These are phyloP conservation scores for Xanthia icteritia DNA, from an alignment of 2,888 invertebrate species.

Conservation along the genomic window DNA sequence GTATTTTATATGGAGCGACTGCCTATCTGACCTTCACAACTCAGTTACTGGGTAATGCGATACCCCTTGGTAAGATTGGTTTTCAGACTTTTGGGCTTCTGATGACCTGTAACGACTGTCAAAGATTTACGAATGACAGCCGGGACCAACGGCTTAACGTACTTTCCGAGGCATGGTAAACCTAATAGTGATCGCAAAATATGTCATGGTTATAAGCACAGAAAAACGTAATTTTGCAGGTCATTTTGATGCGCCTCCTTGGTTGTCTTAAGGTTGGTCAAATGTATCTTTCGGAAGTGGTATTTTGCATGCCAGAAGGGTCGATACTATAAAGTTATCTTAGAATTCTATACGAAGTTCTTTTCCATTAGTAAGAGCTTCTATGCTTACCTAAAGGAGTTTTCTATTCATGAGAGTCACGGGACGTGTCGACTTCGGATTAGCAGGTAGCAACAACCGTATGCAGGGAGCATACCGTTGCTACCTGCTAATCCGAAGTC, in stretches of 20 bases:
- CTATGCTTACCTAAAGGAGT: conserved; percentile 1
- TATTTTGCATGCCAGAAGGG: background rate
- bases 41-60: background rate
- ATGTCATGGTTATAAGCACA: background rate
- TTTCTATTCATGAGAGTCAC: conserved; percentile 26
- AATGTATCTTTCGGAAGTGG: background rate
- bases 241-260: background rate
- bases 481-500: conserved; percentile 40
- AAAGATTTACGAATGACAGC: background rate
- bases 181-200: background rate
- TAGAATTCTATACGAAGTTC: background rate
- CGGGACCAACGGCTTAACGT: background rate
- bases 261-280: background rate
- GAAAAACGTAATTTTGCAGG: background rate
- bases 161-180: too few species aligned
- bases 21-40: background rate
- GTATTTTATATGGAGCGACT: too few species aligned
- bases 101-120: background rate
- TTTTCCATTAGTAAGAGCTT: conserved; percentile 10
- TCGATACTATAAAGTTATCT: background rate
- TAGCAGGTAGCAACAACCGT: too few species aligned
- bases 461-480: conserved; percentile 29
- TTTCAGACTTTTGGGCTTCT: background rate
- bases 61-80: background rate
- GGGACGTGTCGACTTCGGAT: too few species aligned